Evolutionary conservation across 1,140 invertebrate species (phyloP), one percentile per base, ranked within the genome.

Genomic region (Atta colombica): DNA sequence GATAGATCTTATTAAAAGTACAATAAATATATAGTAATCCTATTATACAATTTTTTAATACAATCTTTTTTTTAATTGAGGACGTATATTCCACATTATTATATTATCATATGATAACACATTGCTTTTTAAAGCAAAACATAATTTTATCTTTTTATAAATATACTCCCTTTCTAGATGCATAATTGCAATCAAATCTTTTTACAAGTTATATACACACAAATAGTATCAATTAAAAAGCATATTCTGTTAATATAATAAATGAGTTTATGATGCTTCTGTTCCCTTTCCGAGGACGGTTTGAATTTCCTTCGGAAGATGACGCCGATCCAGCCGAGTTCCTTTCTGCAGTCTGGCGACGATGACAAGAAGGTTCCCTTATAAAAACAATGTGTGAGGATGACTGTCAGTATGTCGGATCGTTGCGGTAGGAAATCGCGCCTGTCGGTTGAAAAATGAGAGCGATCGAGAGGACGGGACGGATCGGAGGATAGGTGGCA

Each of bases 321-420:
- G 63, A 51, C 2, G 14, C 25, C 72, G 77, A 31, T 87, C 88
- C 81, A 77, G 61, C 75, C 53, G 66, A 31, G 69, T 71, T 85
- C 21, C 65, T 86, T 82, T 82, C 63, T 60, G 51, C 51, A 75
- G 72, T 49, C 69, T 68, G 61, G 28, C 39, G 68, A 86, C 88
- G 92, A 94, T 94, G 93, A 94, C 93, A 93, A 85, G 88, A 88
- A 77, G 71, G 87, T 93, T 95, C 94, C 92, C 92, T 92, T 89
- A 93, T 93, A 95, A 94, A 95, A 95, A 95, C 94, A 95, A 94
- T 94, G 92, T 92, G 82, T 80, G 87, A 92, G 90, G 84, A 94
- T 94, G 94, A 94, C 94, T 93, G 84, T 91, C 88, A 91, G 80
- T 81, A 85, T 85, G 90, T 81, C 68, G 85, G 87, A 77, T 71